phyloP scores from a whole-genome alignment of 2,113 vertebrate species.

The Vireo altiloquus region DNA sequence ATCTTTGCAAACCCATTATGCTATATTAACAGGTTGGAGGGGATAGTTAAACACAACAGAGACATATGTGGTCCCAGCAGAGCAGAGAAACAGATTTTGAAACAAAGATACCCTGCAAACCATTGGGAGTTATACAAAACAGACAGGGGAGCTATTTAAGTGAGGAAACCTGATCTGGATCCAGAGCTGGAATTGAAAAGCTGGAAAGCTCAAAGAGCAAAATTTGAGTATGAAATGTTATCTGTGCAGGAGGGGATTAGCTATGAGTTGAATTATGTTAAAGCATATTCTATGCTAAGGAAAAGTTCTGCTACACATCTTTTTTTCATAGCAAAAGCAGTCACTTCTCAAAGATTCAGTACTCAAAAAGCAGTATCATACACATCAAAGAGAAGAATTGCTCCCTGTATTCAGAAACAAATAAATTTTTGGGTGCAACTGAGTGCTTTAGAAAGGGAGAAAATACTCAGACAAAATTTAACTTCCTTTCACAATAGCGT shows the following conservation, averaged over 20 bases:
- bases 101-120: constrained; percentile 34
- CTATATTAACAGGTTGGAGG: constrained; percentile 61
- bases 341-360: not conserved
- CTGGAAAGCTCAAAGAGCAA: constrained; percentile 57
- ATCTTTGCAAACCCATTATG: constrained; percentile 37
- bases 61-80: not conserved
- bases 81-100: constrained; percentile 2
- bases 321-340: not conserved
- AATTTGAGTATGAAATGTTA: constrained; percentile 58
- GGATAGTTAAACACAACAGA: constrained; percentile 52
- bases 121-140: constrained; percentile 62
- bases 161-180: constrained; percentile 50
- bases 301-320: not conserved
- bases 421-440: not conserved
- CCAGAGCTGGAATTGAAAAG: constrained; percentile 38
- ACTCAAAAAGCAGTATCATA: not conserved
- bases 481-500: not conserved
- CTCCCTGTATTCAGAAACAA: not conserved
- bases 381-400: not conserved
- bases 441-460: not conserved
- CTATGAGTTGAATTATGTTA: constrained; percentile 55
- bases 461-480: not conserved
- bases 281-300: not conserved
- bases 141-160: constrained; percentile 52
- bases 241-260: constrained; percentile 56